These are phyloP conservation scores for Catocala fraxini DNA, from an alignment of 2,888 invertebrate species.

Conservation along the genomic window DNA sequence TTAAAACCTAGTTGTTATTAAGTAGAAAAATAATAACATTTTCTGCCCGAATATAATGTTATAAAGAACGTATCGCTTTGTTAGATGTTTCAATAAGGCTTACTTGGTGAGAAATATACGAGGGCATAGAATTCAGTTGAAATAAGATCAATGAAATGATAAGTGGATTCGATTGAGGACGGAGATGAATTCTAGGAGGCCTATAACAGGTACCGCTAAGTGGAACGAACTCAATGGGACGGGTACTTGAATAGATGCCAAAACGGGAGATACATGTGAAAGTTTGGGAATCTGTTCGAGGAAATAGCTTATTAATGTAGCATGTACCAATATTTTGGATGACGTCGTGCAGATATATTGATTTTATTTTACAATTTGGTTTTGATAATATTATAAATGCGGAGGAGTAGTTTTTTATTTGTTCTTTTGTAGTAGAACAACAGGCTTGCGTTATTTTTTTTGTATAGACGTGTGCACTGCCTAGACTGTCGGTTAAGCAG, in stretches of 20 bases:
- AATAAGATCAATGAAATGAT: constrained; percentile 8
- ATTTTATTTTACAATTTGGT: no score
- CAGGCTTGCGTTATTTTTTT: neutral
- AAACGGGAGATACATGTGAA: neutral
- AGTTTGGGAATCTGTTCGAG: neutral
- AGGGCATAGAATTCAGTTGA: constrained; percentile 87
- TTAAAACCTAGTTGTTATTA: no score
- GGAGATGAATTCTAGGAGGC: constrained; percentile 4
- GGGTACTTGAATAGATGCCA: neutral
- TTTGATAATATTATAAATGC: no score
- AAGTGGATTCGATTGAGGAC: constrained; percentile 5
- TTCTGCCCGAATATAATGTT: no score
- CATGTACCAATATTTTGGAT: neutral
- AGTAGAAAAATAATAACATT: no score
- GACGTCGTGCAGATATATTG: no score
- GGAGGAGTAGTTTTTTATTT: no score
- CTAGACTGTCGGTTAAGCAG: no score
- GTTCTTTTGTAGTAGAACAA: no score
- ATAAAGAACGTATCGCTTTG: no score
- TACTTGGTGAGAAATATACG: neutral
- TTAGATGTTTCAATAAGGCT: neutral
- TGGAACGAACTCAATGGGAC: neutral
- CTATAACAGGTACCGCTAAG: constrained; percentile 7
- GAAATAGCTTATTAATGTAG: neutral
- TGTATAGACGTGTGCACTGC: no score